Evolutionary conservation across 2,888 invertebrate genomes (phyloP), one percentile per base, ranked within the genome.

Genomic region (Drosophila neotestacea): DNA sequence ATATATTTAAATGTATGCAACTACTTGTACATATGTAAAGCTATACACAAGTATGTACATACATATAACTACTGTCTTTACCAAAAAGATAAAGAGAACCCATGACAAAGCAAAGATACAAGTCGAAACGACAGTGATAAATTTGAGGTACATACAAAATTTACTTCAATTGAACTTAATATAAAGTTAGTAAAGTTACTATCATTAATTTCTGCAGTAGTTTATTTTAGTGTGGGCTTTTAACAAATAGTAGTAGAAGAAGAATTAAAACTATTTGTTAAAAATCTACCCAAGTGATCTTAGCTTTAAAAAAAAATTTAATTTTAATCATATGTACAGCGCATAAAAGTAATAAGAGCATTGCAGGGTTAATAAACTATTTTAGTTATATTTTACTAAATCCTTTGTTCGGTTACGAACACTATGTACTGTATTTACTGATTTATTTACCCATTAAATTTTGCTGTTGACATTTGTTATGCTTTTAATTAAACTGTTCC

Each of bases 311-410:
- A 2, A 22, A 3, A 0, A 22, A 22, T 22, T 22, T 22, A 22
- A 32, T 32, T 6, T 28, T 52, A 11, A 11, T 2, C 0, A n/a
- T 22, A 34, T 11, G 6, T n/a, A 13, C 4, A 46, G 39, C 13
- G 34, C 39, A 16, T 10, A 28, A 55, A 38, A 6, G 10, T 10
- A 34, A 47, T 32, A 48, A 48, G 16, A 11, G 34, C 6, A 46
- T 54, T 48, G 5, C 7, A 13, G 36, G 54, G 76, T 56, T 44
- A 73, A 64, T 22, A 42, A 59, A 46, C 39, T 44, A 48, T 38
- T 58, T 22, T n/a, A 42, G 0, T 16, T 16, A 16, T 16, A 16
- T 22, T 32, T 16, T 44, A n/a, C 7, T n/a, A 9, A 34, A 48
- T 54, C n/a, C 41, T 50, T 42, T 42, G 16, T 47, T 41, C 22